A percentile compares a stretch with the other conserved stretches of the same genome.
phyloP scores from a whole-genome alignment of 1,140 invertebrate genomes.

The Cryptotermes secundus region DNA sequence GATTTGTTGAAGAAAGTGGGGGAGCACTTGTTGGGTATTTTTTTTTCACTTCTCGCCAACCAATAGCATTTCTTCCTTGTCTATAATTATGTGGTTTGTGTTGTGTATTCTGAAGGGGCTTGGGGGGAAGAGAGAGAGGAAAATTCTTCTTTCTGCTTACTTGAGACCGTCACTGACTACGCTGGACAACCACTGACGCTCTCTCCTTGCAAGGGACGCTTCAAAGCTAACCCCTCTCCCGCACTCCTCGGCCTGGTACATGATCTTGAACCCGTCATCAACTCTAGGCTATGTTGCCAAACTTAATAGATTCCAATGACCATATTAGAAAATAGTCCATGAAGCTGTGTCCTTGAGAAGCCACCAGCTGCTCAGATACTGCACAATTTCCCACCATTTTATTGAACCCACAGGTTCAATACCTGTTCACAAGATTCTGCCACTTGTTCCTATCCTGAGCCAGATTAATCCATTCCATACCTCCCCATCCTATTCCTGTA shows the following conservation, averaged over 20 bases:
- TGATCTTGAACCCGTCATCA: slow-evolving; percentile 9
- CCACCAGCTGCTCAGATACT: too few species aligned
- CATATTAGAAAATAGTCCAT: neutral
- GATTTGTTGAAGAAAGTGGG: neutral
- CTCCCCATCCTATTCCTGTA: too few species aligned
- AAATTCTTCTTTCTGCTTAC: slow-evolving; percentile 6
- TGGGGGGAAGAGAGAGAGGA: neutral
- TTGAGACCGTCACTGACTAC: neutral
- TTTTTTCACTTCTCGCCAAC: neutral
- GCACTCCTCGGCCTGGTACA: neutral
- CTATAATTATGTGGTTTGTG: neutral
- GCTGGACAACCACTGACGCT: neutral
- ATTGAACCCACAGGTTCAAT: too few species aligned
- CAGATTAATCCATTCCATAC: too few species aligned
- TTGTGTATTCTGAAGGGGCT: neutral
- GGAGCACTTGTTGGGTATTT: neutral
- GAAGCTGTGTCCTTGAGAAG: too few species aligned
- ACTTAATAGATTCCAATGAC: neutral
- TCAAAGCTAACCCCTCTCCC: neutral
- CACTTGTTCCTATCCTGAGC: too few species aligned
- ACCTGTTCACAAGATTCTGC: too few species aligned
- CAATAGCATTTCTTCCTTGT: neutral
- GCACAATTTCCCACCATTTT: too few species aligned
- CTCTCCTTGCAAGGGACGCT: neutral
- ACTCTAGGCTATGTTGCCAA: neutral